Percentiles rank a stretch among this genome's conserved stretches.
phyloP scores from a whole-genome alignment of 2,888 invertebrate species.

The Iselma pallidipennis region DNA sequence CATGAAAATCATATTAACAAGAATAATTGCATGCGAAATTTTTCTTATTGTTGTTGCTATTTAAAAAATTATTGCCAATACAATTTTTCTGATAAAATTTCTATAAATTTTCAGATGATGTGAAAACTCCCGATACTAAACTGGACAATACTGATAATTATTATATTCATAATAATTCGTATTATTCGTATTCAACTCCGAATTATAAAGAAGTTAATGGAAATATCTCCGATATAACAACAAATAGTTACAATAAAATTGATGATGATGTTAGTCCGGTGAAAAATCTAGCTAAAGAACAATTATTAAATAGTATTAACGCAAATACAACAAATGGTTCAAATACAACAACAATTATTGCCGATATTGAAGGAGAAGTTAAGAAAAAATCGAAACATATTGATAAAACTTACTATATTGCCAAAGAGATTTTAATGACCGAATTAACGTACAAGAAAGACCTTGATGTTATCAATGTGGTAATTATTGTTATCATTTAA shows the following conservation, averaged over 20 bases:
- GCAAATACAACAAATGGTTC: constrained; percentile 46
- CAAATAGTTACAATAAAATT: constrained; percentile 50
- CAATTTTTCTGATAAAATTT: no score
- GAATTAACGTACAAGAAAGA: constrained; percentile 95
- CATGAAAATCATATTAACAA: no score
- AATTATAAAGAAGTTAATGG: constrained; percentile 51
- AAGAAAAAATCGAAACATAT: constrained; percentile 50
- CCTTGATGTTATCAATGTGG: constrained; percentile 86
- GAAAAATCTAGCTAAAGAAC: constrained; percentile 48
- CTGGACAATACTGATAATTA: constrained; percentile 27
- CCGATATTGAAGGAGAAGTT: constrained; percentile 54
- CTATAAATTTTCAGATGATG: constrained; percentile 34
- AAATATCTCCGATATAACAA: constrained; percentile 53
- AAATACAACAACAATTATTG: constrained; percentile 52
- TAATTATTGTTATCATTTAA: no score
- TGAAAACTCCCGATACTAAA: constrained; percentile 23
- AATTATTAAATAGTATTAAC: constrained; percentile 53
- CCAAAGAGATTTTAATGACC: constrained; percentile 93
- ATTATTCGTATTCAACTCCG: constrained; percentile 56
- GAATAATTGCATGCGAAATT: no score
- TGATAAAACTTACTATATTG: constrained; percentile 79
- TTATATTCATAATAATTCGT: constrained; percentile 50
- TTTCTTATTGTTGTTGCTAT: no score
- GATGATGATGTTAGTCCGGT: constrained; percentile 41
- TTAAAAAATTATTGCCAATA: no score